These are phyloP conservation scores for Odontocolon sp. DNA, from an alignment of 2,888 invertebrate species.

Conservation along the genomic window DNA sequence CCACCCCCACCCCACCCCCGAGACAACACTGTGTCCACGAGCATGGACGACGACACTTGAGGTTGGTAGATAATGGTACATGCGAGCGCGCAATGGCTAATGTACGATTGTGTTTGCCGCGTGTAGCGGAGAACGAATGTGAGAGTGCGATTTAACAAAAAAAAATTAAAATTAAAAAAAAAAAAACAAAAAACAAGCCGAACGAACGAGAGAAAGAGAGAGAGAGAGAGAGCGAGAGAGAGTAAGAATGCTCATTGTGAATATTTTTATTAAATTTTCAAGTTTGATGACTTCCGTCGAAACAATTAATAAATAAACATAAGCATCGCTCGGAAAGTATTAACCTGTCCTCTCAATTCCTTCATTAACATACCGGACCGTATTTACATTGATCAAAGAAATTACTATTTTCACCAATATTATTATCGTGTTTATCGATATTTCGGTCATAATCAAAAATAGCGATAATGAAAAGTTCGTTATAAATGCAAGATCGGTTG, in stretches of 20 bases:
- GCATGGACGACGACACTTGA: constrained; percentile 52
- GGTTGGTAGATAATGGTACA: constrained; percentile 59
- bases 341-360: constrained; percentile 34
- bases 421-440: too few species aligned
- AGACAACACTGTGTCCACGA: constrained; percentile 56
- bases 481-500: too few species aligned
- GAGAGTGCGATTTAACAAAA: constrained; percentile 53
- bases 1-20: not conserved
- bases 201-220: constrained; percentile 72
- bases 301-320: constrained; percentile 81
- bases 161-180: constrained; percentile 29
- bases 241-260: constrained; percentile 80
- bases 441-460: too few species aligned
- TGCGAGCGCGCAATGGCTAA: constrained; percentile 55
- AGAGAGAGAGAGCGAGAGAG: constrained; percentile 71
- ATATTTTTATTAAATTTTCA: constrained; percentile 82
- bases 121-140: constrained; percentile 64
- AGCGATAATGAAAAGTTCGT: too few species aligned
- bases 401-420: too few species aligned
- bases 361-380: not conserved
- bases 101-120: constrained; percentile 57
- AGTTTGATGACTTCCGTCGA: constrained; percentile 81
- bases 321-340: constrained; percentile 76
- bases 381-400: too few species aligned
- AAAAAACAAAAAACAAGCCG: constrained; percentile 27